These are phyloP conservation scores for Actinernus sp. DNA, from an alignment of 92 coral and sea anemone genomes.

Conservation along the genomic window DNA sequence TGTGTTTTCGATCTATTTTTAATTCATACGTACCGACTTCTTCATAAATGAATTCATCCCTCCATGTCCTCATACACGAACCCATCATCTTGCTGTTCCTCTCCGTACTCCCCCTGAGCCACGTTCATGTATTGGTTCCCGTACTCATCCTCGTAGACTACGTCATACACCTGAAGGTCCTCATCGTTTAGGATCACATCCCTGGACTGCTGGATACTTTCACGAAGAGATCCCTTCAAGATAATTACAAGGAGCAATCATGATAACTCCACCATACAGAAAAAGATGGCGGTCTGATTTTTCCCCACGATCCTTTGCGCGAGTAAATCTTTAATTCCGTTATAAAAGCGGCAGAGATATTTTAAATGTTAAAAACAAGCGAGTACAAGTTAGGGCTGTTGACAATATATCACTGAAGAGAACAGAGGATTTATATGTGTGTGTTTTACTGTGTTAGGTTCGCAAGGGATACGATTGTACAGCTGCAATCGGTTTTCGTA, in stretches of 20 bases:
- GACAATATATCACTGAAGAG: no score
- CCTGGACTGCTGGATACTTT: not conserved
- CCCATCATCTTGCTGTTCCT: not conserved
- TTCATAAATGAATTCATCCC: conserved; percentile 3
- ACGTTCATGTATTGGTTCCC: not conserved
- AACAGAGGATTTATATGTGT: no score
- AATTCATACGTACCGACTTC: not conserved
- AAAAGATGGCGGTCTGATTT: no score
- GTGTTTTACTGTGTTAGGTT: no score
- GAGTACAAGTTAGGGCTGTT: no score
- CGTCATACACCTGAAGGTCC: not conserved
- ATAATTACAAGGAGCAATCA: not conserved
- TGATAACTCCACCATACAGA: not conserved
- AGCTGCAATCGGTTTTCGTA: no score
- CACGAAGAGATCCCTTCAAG: not conserved
- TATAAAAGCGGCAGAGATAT: no score
- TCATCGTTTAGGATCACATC: not conserved
- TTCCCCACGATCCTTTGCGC: no score
- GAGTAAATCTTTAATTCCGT: no score
- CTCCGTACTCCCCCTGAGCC: not conserved
- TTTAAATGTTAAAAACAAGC: no score
- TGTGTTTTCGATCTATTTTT: no score
- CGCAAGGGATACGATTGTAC: no score
- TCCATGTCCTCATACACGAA: conserved; percentile 13
- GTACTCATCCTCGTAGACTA: not conserved